phyloP scores from a whole-genome alignment of 1,140 invertebrate genomes.

The Papilio xuthus region DNA sequence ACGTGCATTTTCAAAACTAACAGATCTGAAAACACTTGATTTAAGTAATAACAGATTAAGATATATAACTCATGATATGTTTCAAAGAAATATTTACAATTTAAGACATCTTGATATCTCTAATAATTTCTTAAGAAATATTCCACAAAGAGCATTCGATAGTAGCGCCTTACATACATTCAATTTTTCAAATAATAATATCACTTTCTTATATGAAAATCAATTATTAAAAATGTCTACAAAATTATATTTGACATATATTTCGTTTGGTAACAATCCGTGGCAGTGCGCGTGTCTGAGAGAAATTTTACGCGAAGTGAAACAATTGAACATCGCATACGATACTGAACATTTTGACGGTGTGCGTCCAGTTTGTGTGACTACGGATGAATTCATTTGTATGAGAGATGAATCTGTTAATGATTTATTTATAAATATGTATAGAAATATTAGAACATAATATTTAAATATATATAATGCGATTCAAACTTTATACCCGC shows the following conservation, averaged over 20 bases:
- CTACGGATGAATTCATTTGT: constrained; percentile 52
- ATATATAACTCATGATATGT: constrained; percentile 57
- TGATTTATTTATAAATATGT: constrained; percentile 52
- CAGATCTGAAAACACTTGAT: constrained; percentile 55
- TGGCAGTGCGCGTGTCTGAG: constrained; percentile 71
- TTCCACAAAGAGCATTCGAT: constrained; percentile 63
- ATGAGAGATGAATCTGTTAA: constrained; percentile 56
- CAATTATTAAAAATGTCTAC: constrained; percentile 66
- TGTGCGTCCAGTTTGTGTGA: constrained; percentile 57
- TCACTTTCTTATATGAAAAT: constrained; percentile 66
- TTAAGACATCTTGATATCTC: constrained; percentile 61
- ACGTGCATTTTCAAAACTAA: constrained; percentile 58
- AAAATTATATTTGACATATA: constrained; percentile 56
- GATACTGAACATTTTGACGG: constrained; percentile 60
- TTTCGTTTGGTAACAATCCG: constrained; percentile 67
- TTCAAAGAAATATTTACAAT: constrained; percentile 51
- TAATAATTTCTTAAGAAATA: constrained; percentile 56
- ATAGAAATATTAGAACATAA: neutral
- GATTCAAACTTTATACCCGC: neutral
- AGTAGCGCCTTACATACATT: constrained; percentile 56
- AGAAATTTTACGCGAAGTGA: constrained; percentile 62
- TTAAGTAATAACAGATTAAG: constrained; percentile 59
- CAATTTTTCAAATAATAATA: constrained; percentile 60
- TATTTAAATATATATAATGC: neutral
- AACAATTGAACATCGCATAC: constrained; percentile 55